Conservation (phyloP, 2,888 invertebrate species). For the Raillietiella orientalis region DNA sequence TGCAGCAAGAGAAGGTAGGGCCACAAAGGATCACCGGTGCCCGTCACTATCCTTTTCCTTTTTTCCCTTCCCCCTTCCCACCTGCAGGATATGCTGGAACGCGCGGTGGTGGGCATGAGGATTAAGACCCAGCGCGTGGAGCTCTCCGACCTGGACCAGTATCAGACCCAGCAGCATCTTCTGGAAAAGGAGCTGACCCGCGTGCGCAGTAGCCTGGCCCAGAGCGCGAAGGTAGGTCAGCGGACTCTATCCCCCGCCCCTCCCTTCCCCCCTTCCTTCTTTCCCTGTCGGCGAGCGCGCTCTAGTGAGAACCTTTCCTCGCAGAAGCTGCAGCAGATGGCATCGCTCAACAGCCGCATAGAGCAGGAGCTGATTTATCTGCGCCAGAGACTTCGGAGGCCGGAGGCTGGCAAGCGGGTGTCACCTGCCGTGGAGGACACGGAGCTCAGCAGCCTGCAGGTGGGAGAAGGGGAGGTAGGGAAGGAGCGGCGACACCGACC, state of each 20-base stretch:
- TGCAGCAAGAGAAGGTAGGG: conserved; percentile 32
- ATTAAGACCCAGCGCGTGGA: conserved; percentile 10
- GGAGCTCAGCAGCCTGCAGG: not conserved
- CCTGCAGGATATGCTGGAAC: conserved; percentile 25
- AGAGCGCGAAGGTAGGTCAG: conserved; percentile 58
- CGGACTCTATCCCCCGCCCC: too few relatives aligned
- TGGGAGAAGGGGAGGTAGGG: conserved; percentile 23
- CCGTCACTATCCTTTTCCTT: too few relatives aligned
- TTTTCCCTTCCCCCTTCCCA: too few relatives aligned
- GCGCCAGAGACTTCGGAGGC: conserved; percentile 24
- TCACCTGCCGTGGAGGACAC: too few relatives aligned
- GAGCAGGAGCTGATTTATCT: conserved; percentile 58
- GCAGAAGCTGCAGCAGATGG: conserved; percentile 62
- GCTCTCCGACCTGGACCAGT: conserved; percentile 22
- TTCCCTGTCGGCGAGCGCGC: too few relatives aligned
- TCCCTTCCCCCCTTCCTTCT: too few relatives aligned
- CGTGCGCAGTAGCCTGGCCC: conserved; percentile 51
- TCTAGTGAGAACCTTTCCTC: conserved; percentile 4
- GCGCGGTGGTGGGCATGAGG: conserved; percentile 26
- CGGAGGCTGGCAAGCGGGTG: conserved; percentile 1
- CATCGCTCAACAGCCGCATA: conserved; percentile 54
- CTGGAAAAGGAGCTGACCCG: conserved; percentile 44
- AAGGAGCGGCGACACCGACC: conserved; percentile 21
- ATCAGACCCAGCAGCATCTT: conserved; percentile 30
- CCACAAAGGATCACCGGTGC: too few relatives aligned